Percentiles rank a stretch among this genome's conserved stretches.
Evolutionary conservation across 2,797 vertebrate genomes (phyloP).

Genomic region (Microcaecilia unicolor): DNA sequence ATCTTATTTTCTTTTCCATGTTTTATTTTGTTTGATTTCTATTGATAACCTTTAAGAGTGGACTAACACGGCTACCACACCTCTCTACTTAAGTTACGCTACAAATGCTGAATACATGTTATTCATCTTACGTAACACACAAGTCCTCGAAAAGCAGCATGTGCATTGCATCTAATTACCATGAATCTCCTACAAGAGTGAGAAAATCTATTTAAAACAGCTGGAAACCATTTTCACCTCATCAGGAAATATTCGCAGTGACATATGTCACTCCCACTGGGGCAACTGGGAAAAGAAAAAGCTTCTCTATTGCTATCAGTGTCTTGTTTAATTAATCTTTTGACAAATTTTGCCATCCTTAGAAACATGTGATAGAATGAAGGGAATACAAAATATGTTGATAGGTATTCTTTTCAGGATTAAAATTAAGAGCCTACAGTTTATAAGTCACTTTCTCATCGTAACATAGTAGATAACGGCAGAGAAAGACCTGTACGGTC

Average conservation of each 20-base stretch:
- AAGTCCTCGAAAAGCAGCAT: constrained; percentile 10
- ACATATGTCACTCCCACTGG: constrained; percentile 13
- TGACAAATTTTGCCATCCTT: constrained; percentile 29
- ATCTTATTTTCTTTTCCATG: no score
- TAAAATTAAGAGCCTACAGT: constrained; percentile 14
- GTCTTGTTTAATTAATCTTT: constrained; percentile 37
- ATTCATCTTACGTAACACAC: constrained; percentile 13
- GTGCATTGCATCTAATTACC: constrained; percentile 18
- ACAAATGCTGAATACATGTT: constrained; percentile 11
- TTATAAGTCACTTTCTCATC: constrained; percentile 4
- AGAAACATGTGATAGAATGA: constrained; percentile 22
- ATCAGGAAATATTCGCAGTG: constrained; percentile 18
- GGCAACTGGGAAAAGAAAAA: constrained; percentile 25
- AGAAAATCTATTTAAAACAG: constrained; percentile 19
- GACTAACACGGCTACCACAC: no score
- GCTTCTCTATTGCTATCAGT: constrained; percentile 5
- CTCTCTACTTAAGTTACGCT: no score
- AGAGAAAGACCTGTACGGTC: no score
- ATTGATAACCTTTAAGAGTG: no score
- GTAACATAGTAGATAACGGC: no score
- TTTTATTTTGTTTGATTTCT: no score
- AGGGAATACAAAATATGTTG: constrained; percentile 20
- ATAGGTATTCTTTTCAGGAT: constrained; percentile 10
- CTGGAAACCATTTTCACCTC: constrained; percentile 13
- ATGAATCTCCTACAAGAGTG: constrained; percentile 2